Base-by-base conservation (phyloP, 1,140 invertebrate species). In the Drosophila bocqueti region DNA sequence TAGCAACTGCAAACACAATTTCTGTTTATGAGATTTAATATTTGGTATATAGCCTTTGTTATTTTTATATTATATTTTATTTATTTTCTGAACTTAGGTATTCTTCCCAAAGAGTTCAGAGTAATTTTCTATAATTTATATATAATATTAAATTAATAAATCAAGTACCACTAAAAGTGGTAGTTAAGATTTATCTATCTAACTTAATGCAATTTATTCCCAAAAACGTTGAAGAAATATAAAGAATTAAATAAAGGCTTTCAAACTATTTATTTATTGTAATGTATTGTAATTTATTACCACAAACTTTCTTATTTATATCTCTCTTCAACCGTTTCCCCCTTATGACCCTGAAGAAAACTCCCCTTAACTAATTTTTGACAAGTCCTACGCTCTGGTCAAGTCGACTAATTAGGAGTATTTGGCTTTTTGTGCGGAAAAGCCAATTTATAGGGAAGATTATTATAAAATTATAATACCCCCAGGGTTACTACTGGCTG, bases 401-500 rank as follows among this genome's bases (percentile, higher is more conserved):
- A 57, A 57, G 34, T 40, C 54, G 36, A 40, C 54, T 57, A 57
- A 57, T 57, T 57, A 57, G 54, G 36, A 40, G 54, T 57, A 57
- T 57, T 57, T 55, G 54, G 15, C 21, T 24, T 40, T 16, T 40
- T n/a, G 54, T 40, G 54, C 8, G 6, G 36, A 24, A 26, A 40
- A 40, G 54, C 54, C n/a, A 57, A 40, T 57, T 40, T 57, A 57
- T 40, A 57, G 16, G 15, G 9, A 57, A 40, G 54, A 40, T 57
- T 57, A 57, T 57, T 57, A 57, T 26, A 26, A 57, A 57, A 57
- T 55, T 57, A 57, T 57, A 40, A 57, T n/a, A n/a, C 36, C 54
- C 54, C 4, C 36, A 26, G 54, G 54, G 36, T 26, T 57, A 40
- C 36, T 8, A 57, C 36, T 40, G 36, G 36, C 21, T 40, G 54